These are phyloP conservation scores for Mustelus asterias DNA, from an alignment of 2,113 vertebrate genomes.

Conservation along the genomic window DNA sequence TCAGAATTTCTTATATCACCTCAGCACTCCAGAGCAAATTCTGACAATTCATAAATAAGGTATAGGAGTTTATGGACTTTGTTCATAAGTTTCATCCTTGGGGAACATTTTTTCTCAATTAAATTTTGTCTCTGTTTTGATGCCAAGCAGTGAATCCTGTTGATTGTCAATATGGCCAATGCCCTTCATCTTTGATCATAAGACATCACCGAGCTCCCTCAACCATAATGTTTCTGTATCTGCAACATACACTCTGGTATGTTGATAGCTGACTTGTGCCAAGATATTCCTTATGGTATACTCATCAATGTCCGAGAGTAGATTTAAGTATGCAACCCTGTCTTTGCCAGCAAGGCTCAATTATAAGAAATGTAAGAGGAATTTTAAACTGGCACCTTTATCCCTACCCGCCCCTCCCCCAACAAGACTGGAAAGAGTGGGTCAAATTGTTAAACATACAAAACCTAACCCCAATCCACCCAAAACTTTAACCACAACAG, in stretches of 20 bases:
- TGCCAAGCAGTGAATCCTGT: neutral
- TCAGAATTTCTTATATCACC: neutral
- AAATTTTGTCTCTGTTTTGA: neutral
- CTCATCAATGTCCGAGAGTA: neutral
- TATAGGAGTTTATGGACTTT: neutral
- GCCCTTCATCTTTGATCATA: neutral
- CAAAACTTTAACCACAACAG: neutral
- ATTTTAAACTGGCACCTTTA: neutral
- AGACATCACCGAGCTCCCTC: neutral
- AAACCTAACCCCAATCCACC: neutral
- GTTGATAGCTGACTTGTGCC: neutral
- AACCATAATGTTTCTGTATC: neutral
- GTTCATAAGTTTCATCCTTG: neutral
- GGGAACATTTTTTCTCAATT: neutral
- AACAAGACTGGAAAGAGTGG: neutral
- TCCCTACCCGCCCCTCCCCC: neutral
- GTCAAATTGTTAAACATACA: neutral
- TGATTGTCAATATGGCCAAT: constrained; percentile 6
- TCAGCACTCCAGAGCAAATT: neutral
- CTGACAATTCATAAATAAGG: neutral
- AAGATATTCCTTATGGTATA: neutral
- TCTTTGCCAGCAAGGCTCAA: neutral
- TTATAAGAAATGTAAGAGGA: neutral
- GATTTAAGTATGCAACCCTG: neutral
- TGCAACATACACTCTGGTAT: neutral